phyloP scores from a whole-genome alignment of 2,113 vertebrate genomes.

The Fukomys damarensis region DNA sequence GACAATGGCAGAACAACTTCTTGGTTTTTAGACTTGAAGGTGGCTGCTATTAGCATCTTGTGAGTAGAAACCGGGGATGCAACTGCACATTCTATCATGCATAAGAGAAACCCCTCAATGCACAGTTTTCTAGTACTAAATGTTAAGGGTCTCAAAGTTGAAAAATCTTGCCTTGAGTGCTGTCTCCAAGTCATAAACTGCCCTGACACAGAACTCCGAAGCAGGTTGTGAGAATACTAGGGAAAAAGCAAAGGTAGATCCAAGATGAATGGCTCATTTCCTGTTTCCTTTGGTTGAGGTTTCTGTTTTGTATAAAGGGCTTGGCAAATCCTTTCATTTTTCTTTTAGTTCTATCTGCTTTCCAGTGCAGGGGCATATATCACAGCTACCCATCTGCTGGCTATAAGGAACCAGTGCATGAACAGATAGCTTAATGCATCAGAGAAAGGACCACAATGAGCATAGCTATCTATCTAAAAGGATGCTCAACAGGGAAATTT shows the following conservation, averaged over 20 bases:
- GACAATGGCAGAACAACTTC: not conserved
- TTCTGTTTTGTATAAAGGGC: conserved; percentile 12
- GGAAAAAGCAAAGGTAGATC: not conserved
- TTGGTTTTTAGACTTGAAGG: not conserved
- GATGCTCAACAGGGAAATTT: not conserved
- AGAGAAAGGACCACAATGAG: not conserved
- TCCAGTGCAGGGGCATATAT: not conserved
- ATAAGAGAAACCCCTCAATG: not conserved
- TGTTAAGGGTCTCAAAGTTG: not conserved
- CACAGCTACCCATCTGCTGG: not conserved
- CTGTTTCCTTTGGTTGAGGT: not conserved
- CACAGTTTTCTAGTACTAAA: not conserved
- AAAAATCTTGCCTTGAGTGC: not conserved
- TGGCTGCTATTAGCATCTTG: not conserved
- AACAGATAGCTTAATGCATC: not conserved
- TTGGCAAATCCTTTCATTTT: not conserved
- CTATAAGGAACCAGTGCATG: not conserved
- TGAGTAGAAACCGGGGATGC: not conserved
- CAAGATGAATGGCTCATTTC: not conserved
- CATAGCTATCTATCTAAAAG: not conserved
- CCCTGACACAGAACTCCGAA: not conserved
- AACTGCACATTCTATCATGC: not conserved
- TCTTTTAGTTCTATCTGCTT: not conserved
- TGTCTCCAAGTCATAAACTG: not conserved
- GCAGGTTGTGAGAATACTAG: not conserved